Evolutionary conservation across 2,888 invertebrate species (phyloP), one percentile per base, ranked within the genome.

Genomic region (Balanococcus diminutus): DNA sequence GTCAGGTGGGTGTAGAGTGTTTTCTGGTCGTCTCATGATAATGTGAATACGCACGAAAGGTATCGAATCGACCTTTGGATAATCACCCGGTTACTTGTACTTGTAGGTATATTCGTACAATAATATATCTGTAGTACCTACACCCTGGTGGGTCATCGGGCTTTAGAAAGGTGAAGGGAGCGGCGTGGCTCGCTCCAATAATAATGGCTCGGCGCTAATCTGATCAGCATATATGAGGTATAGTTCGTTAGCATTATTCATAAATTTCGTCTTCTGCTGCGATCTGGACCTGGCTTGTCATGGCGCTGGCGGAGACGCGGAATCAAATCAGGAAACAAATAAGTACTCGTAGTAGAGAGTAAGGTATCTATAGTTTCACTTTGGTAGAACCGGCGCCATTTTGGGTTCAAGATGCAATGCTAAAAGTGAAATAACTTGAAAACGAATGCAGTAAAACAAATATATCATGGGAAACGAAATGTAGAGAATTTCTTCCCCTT

Each of bases 171-270:
- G 22, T 9, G 22, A 5, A 28, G 16, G 31, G 28, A 9, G 61
- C 9, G 61, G 22, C 14, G 61, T 25, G 28, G 16, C 16, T 5
- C 16, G 67, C 25, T 28, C 67, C 67, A 67, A 16, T 67, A 67
- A 67, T 67, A 67, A 67, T 67, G 16, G 28, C 28, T 67, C 5
- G 28, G 16, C 56, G 67, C 11, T 67, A 67, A 67, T 67, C 67
- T 67, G 67, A 67, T 67, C 67, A 67, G 67, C 67, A 67, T 67
- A 67, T 28, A 67, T 28, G n/a, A n/a, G 67, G 67, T 67, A 67
- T 67, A 16, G 67, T 28, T 67, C 67, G 67, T 67, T 67, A 67
- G 67, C 28, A 67, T 28, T 67, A 67, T 28, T 28, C 28, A 28
- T 67, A n/a, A n/a, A 67, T 28, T 28, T 67, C 28, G 67, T 67